phyloP scores from a whole-genome alignment of 2,113 vertebrate species.

The Peromyscus polionotus region DNA sequence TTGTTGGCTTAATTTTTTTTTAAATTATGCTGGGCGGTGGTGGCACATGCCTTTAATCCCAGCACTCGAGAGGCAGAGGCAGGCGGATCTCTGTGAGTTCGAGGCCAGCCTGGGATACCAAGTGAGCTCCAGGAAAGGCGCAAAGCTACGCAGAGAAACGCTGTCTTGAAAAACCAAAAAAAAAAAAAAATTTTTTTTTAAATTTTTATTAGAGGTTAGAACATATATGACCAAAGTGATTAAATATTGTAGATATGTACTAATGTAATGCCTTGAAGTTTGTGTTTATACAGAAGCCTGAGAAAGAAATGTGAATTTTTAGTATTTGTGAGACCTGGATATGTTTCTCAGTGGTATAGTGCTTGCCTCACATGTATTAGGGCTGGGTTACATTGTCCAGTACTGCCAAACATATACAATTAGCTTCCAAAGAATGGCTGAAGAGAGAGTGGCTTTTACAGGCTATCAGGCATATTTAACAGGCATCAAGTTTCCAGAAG shows the following conservation, averaged over 20 bases:
- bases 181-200: too few species aligned
- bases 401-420: background rate
- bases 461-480: background rate
- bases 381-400: background rate
- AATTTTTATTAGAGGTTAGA: slow-evolving; percentile 2
- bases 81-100: too few species aligned
- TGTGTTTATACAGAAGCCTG: background rate
- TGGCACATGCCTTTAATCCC: too few species aligned
- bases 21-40: too few species aligned
- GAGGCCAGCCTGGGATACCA: too few species aligned
- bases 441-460: background rate
- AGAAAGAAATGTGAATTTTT: slow-evolving; percentile 49
- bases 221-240: background rate
- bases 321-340: background rate
- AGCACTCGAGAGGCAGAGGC: too few species aligned
- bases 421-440: background rate
- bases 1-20: background rate
- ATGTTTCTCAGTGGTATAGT: background rate
- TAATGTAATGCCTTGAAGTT: background rate
- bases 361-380: background rate
- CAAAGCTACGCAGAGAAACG: too few species aligned
- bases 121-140: too few species aligned
- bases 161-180: too few species aligned
- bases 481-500: background rate
- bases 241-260: background rate